Evolutionary conservation across 2,888 invertebrate species (phyloP).

Genomic region (Allophyes oxyacanthae): DNA sequence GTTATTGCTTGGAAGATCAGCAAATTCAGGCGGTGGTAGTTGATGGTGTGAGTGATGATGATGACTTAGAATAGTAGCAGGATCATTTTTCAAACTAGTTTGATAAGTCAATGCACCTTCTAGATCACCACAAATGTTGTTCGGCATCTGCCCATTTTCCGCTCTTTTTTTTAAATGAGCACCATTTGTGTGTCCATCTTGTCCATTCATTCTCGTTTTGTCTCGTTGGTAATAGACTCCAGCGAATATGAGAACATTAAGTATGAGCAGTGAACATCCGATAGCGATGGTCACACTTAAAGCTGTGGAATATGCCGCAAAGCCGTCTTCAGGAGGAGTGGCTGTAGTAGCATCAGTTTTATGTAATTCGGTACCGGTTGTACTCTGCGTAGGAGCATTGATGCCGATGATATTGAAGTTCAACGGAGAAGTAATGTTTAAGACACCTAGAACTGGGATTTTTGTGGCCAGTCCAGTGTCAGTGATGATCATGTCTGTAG

Average conservation of each 20-base stretch:
- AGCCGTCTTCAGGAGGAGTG: slow-evolving; percentile 94
- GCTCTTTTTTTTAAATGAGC: slow-evolving; percentile 91
- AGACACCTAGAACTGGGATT: slow-evolving; percentile 75
- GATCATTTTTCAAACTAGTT: slow-evolving; percentile 91
- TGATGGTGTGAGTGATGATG: slow-evolving; percentile 94
- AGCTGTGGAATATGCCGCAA: slow-evolving; percentile 97
- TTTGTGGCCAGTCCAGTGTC: slow-evolving; percentile 81
- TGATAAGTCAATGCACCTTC: slow-evolving; percentile 89
- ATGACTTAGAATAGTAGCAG: slow-evolving; percentile 92
- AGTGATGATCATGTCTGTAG: slow-evolving; percentile 84
- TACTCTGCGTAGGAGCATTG: slow-evolving; percentile 78
- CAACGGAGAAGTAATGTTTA: slow-evolving; percentile 81
- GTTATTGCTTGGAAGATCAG: slow-evolving; percentile 93
- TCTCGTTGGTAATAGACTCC: slow-evolving; percentile 98
- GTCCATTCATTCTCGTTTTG: slow-evolving; percentile 92
- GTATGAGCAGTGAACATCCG: slow-evolving; percentile 96
- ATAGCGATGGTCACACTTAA: slow-evolving; percentile 98
- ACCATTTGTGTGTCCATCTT: slow-evolving; percentile 86
- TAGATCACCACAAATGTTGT: slow-evolving; percentile 95
- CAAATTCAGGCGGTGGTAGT: slow-evolving; percentile 95
- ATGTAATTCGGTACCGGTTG: slow-evolving; percentile 71
- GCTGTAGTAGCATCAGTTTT: slow-evolving; percentile 85
- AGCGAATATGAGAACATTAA: slow-evolving; percentile 98
- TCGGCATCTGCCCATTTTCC: slow-evolving; percentile 96
- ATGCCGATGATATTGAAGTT: slow-evolving; percentile 81